A percentile compares a stretch with the other conserved stretches of the same genome.
Conservation (phyloP, 2,888 invertebrate genomes). For the Leptopterna dolabrata region DNA sequence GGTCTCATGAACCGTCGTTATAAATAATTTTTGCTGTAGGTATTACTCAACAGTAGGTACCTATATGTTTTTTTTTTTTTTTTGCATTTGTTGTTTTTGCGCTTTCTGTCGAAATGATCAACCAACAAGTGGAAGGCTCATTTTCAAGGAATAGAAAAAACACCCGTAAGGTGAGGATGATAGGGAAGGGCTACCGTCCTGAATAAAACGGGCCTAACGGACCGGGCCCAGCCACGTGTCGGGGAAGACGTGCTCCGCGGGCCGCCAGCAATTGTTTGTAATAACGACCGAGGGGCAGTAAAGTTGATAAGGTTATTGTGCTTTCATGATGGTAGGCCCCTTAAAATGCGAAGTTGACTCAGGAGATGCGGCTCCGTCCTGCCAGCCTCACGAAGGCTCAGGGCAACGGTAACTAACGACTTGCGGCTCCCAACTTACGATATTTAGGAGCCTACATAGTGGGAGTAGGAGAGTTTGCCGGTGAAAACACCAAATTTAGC, state of each 20-base stretch:
- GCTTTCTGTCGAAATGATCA: too few relatives aligned
- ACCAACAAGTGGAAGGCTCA: too few relatives aligned
- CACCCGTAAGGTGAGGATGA: not conserved
- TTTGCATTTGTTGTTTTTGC: too few relatives aligned
- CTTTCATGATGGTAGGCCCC: slow-evolving; percentile 32
- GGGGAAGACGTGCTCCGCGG: slow-evolving; percentile 14
- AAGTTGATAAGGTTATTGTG: slow-evolving; percentile 51
- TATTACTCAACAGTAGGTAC: too few relatives aligned
- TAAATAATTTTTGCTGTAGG: too few relatives aligned
- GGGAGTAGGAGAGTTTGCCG: too few relatives aligned
- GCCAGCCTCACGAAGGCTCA: not conserved
- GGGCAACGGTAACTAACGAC: not conserved
- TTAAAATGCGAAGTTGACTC: slow-evolving; percentile 37
- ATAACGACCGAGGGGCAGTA: slow-evolving; percentile 38
- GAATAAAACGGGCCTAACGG: slow-evolving; percentile 40
- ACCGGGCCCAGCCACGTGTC: slow-evolving; percentile 13
- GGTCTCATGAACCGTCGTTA: too few relatives aligned
- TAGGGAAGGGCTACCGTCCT: slow-evolving; percentile 5
- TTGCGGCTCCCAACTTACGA: not conserved
- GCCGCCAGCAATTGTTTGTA: slow-evolving; percentile 41
- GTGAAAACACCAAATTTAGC: too few relatives aligned
- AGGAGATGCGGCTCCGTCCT: not conserved
- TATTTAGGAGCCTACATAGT: too few relatives aligned
- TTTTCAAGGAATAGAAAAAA: too few relatives aligned
- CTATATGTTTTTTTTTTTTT: too few relatives aligned